A percentile compares a stretch with the other conserved stretches of the same genome.
Conservation (phyloP, 2,888 invertebrate species). For the Plagodis dolabraria region DNA sequence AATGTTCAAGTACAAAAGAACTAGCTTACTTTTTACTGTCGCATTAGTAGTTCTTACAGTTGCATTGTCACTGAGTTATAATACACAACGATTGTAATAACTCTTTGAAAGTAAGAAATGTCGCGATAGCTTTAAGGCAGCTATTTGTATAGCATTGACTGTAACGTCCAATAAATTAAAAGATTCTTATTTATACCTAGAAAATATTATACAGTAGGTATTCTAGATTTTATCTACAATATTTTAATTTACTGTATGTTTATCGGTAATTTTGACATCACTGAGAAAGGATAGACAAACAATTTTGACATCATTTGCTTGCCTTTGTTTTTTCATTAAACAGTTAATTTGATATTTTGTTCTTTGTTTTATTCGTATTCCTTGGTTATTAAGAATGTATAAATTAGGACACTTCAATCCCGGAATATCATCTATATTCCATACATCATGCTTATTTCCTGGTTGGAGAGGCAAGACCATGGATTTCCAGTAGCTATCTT, state of each 20-base stretch:
- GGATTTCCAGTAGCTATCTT: too few relatives aligned
- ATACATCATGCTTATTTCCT: too few relatives aligned
- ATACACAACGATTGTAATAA: slow-evolving; percentile 1
- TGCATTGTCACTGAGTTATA: neutral
- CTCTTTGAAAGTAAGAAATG: slow-evolving; percentile 36
- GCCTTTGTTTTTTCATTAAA: slow-evolving; percentile 66
- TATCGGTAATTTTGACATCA: slow-evolving; percentile 52
- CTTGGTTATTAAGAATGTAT: neutral
- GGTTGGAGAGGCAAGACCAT: too few relatives aligned
- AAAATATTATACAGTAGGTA: slow-evolving; percentile 50
- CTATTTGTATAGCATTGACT: slow-evolving; percentile 32
- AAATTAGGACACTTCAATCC: too few relatives aligned
- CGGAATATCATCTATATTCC: too few relatives aligned
- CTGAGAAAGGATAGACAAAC: slow-evolving; percentile 43
- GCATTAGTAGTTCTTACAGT: neutral
- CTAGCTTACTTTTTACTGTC: neutral
- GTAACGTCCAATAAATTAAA: slow-evolving; percentile 57
- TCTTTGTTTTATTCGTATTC: slow-evolving; percentile 33
- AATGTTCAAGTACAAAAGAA: slow-evolving; percentile 5
- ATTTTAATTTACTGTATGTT: slow-evolving; percentile 45
- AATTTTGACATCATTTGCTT: slow-evolving; percentile 66
- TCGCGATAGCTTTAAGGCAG: slow-evolving; percentile 40
- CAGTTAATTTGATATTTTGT: slow-evolving; percentile 49
- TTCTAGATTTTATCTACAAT: slow-evolving; percentile 53
- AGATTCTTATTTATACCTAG: slow-evolving; percentile 56